Evolutionary conservation across 2,888 invertebrate species (phyloP).

Genomic region (Cataglyphis rosenhaueri): DNA sequence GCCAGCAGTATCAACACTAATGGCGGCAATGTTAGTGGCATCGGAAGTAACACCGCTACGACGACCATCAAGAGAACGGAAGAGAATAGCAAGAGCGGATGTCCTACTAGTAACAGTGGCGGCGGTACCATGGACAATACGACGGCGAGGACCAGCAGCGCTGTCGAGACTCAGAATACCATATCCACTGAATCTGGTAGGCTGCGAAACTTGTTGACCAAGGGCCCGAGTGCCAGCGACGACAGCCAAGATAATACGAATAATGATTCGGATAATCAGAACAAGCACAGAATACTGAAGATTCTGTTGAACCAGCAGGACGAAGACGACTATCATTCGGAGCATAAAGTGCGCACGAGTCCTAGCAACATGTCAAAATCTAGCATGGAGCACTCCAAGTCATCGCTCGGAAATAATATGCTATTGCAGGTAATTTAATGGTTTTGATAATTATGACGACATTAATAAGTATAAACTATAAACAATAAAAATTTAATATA

Average conservation of each 20-base stretch:
- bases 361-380: constrained; percentile 78
- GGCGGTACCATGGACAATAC: constrained; percentile 56
- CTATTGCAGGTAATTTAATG: constrained; percentile 87
- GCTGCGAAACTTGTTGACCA: constrained; percentile 86
- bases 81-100: constrained; percentile 74
- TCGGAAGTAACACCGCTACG: background rate
- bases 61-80: constrained; percentile 65
- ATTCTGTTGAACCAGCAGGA: constrained; percentile 90
- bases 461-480: background rate
- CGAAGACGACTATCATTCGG: constrained; percentile 87
- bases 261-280: constrained; percentile 81
- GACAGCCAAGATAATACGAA: constrained; percentile 78
- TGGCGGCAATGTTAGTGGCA: constrained; percentile 46
- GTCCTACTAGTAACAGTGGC: constrained; percentile 50
- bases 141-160: constrained; percentile 47
- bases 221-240: constrained; percentile 80
- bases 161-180: constrained; percentile 72
- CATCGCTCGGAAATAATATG: constrained; percentile 87
- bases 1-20: constrained; percentile 69
- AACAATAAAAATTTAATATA: background rate
- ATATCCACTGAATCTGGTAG: constrained; percentile 85
- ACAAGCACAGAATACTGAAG: constrained; percentile 87
- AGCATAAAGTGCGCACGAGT: constrained; percentile 85
- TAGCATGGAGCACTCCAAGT: constrained; percentile 84
- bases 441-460: constrained; percentile 3